Conservation (phyloP, 2,888 invertebrate genomes). For the Orchestes rusci region DNA sequence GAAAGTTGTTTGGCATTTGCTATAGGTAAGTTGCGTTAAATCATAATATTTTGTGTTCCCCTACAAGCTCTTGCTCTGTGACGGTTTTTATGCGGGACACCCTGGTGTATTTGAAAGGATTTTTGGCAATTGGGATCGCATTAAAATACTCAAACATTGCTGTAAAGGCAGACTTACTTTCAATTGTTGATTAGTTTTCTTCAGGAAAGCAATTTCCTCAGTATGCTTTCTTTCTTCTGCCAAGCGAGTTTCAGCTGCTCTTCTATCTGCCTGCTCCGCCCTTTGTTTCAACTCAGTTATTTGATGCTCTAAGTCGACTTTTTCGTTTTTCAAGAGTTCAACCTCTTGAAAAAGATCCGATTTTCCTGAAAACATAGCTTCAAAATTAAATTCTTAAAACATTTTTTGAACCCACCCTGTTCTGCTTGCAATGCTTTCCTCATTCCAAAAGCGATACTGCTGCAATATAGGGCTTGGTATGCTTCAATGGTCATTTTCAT, state of each 20-base stretch:
- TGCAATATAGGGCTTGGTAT: constrained; percentile 93
- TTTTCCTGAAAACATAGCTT: constrained; percentile 44
- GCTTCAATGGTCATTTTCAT: constrained; percentile 94
- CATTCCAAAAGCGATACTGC: constrained; percentile 94
- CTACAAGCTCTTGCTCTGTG: no score
- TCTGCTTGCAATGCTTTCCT: constrained; percentile 94
- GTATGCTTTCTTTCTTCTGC: constrained; percentile 89
- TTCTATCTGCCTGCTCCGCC: constrained; percentile 75
- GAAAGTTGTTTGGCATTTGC: no score
- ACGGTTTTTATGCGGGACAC: no score
- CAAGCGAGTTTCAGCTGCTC: constrained; percentile 73
- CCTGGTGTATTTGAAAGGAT: no score
- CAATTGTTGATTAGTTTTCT: constrained; percentile 88
- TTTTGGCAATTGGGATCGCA: no score
- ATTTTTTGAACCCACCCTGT: constrained; percentile 50
- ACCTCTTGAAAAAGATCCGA: constrained; percentile 71
- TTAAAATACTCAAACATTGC: no score
- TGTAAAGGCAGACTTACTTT: no score
- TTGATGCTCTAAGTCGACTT: constrained; percentile 56
- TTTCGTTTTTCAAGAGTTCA: constrained; percentile 60
- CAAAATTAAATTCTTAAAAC: background rate
- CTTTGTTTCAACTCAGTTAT: constrained; percentile 58
- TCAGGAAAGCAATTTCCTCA: constrained; percentile 86
- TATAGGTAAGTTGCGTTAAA: no score
- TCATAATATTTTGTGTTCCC: no score